Base-by-base conservation (phyloP, 2,888 invertebrate species). In the Octonoba sinensis region DNA sequence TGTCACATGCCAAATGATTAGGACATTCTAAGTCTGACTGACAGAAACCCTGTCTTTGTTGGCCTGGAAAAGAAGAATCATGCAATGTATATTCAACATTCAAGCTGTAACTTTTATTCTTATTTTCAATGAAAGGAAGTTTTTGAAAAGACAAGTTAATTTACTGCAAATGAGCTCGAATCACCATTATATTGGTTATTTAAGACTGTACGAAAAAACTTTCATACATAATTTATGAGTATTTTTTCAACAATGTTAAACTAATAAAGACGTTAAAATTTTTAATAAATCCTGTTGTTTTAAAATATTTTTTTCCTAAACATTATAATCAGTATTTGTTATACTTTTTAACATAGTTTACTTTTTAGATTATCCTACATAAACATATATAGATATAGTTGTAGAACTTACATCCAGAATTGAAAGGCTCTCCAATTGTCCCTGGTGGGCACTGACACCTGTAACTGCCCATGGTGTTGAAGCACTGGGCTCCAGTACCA, bases 21-120 rank as follows among this genome's bases (percentile, higher is more conserved):
- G 93, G 91, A 86, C 96, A 96, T 85, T 96, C 93, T 64, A 94
- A 92, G 88, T 94, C 94, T 84, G 93, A 92, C 88, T 93, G 92
- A 88, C 95, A 95, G 90, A 94, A 86, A 22, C 84, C 85, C 78
- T 79, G 75, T 18, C 78, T 65, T 36, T 69, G 57, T 49, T 82
- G 60, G 36, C 83, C 83, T 83, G 47, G 2, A 49, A 59, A 18
- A 22, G 8, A 1, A 18, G 3, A 67, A 47, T 11, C 64, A 47
- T n/a, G n/a, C n/a, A n/a, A n/a, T n/a, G n/a, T n/a, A n/a, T n/a
- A n/a, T n/a, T n/a, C n/a, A 46, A 71, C 16, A 60, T 24, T 8
- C 16, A 60, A 20, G 16, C 22, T 20, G 3, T 13, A 24, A 60
- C 8, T 11, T 56, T 56, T 18, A 20, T 11, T 56, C 20, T 8